These are phyloP conservation scores for Autographa gamma DNA, from an alignment of 2,888 invertebrate species.

Conservation along the genomic window DNA sequence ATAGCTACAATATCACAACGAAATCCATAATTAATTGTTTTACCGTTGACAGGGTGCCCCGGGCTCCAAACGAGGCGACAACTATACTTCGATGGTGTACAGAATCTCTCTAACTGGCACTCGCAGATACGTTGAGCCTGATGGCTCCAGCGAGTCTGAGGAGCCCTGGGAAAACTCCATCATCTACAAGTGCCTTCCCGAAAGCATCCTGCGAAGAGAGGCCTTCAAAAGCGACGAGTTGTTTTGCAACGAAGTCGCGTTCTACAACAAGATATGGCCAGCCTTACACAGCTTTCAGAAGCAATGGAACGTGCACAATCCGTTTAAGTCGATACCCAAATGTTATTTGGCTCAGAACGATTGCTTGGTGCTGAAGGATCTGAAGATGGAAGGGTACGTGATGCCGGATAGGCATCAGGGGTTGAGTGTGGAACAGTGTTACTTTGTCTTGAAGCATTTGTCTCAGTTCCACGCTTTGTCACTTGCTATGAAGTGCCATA, in stretches of 20 bases:
- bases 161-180: conserved; percentile 91
- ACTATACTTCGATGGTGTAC: conserved; percentile 93
- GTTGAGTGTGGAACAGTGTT: conserved; percentile 89
- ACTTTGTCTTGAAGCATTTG: conserved; percentile 89
- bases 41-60: conserved; percentile 87
- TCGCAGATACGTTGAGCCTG: conserved; percentile 69
- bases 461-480: conserved; percentile 91
- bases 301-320: conserved; percentile 76
- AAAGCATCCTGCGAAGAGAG: conserved; percentile 90
- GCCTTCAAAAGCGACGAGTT: conserved; percentile 92
- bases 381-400: conserved; percentile 88
- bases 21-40: neutral
- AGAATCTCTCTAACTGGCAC: conserved; percentile 90
- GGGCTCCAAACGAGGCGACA: conserved; percentile 93
- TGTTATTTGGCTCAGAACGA: conserved; percentile 90
- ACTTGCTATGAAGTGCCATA: conserved; percentile 89
- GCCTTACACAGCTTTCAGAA: conserved; percentile 89
- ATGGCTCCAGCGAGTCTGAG: conserved; percentile 71
- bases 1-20: no score
- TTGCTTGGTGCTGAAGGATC: conserved; percentile 89
- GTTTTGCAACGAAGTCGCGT: conserved; percentile 92
- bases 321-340: conserved; percentile 89
- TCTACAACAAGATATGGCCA: conserved; percentile 92
- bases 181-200: conserved; percentile 92
- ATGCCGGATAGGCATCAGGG: conserved; percentile 91